phyloP scores from a whole-genome alignment of 2,888 invertebrate species.

The Eulithis testata region DNA sequence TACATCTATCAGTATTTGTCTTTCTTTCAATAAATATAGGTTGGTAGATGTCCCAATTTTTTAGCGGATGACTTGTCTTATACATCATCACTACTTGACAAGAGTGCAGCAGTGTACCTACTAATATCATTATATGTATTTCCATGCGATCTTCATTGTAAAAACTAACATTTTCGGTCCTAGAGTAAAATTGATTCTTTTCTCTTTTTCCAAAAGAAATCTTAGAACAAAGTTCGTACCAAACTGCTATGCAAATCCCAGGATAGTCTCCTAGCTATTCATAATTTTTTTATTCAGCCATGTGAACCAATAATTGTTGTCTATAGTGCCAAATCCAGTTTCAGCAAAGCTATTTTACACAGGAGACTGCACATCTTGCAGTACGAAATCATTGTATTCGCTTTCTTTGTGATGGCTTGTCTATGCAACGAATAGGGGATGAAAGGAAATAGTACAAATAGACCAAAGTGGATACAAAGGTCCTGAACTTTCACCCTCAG shows the following conservation, averaged over 20 bases:
- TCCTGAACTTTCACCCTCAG: conserved; percentile 39
- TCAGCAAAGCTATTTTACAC: conserved; percentile 21
- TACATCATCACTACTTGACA: too few species aligned
- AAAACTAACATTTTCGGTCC: too few species aligned
- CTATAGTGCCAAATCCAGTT: conserved; percentile 35
- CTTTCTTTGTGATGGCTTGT: conserved; percentile 28
- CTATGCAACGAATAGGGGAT: conserved; percentile 32
- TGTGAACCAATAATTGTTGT: conserved; percentile 25
- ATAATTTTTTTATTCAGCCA: conserved; percentile 12
- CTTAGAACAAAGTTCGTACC: conserved; percentile 9
- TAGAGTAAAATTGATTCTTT: too few species aligned
- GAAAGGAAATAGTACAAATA: conserved; percentile 42
- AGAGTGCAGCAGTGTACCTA: too few species aligned
- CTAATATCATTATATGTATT: too few species aligned
- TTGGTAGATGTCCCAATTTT: too few species aligned
- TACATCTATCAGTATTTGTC: too few species aligned
- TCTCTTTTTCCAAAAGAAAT: conserved; percentile 1
- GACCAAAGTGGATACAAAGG: conserved; percentile 38
- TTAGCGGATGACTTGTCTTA: too few species aligned
- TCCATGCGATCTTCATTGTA: too few species aligned
- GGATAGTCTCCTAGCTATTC: conserved; percentile 20
- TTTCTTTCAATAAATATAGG: too few species aligned
- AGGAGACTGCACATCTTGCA: conserved; percentile 21
- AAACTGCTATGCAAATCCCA: conserved; percentile 19
- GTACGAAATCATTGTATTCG: conserved; percentile 23